Conservation (phyloP, 2,888 invertebrate genomes). For the Rhingia campestris region DNA sequence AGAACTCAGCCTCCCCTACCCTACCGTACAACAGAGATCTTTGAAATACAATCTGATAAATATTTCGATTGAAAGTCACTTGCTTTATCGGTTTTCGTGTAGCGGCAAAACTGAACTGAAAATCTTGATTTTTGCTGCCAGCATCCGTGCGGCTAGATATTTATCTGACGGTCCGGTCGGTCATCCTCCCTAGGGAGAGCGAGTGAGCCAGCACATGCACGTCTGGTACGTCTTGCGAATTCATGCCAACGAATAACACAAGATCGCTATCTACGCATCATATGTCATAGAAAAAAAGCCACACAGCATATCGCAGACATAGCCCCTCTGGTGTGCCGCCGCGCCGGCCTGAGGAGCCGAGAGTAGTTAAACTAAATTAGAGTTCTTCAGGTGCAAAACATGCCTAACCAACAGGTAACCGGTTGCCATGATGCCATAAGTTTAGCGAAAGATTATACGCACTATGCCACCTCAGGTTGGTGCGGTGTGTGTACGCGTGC, state of each 20-base stretch:
- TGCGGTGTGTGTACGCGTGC: neutral
- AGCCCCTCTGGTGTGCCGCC: neutral
- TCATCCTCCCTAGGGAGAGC: conserved; percentile 61
- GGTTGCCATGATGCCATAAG: conserved; percentile 57
- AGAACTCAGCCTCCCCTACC: conserved; percentile 10
- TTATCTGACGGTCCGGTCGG: conserved; percentile 33
- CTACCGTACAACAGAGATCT: conserved; percentile 30
- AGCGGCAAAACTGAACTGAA: conserved; percentile 9
- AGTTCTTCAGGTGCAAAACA: conserved; percentile 74
- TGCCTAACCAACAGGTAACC: conserved; percentile 63
- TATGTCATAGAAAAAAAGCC: conserved; percentile 62
- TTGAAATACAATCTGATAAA: conserved; percentile 66
- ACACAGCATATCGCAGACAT: conserved; percentile 37
- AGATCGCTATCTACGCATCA: conserved; percentile 67
- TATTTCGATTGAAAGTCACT: conserved; percentile 67
- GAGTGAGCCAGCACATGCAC: conserved; percentile 28
- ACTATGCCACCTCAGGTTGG: conserved; percentile 1
- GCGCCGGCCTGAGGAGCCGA: conserved; percentile 13
- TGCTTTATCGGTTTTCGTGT: conserved; percentile 55
- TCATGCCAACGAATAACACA: conserved; percentile 46
- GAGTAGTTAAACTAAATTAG: conserved; percentile 67
- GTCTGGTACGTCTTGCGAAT: conserved; percentile 46
- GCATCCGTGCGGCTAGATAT: conserved; percentile 33
- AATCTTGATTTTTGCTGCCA: conserved; percentile 56
- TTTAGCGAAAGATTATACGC: conserved; percentile 29